Percentiles rank a stretch among this genome's conserved stretches.
These are phyloP conservation scores for Ornithoptera alexandrae DNA, from an alignment of 2,888 invertebrate species.

Conservation along the genomic window DNA sequence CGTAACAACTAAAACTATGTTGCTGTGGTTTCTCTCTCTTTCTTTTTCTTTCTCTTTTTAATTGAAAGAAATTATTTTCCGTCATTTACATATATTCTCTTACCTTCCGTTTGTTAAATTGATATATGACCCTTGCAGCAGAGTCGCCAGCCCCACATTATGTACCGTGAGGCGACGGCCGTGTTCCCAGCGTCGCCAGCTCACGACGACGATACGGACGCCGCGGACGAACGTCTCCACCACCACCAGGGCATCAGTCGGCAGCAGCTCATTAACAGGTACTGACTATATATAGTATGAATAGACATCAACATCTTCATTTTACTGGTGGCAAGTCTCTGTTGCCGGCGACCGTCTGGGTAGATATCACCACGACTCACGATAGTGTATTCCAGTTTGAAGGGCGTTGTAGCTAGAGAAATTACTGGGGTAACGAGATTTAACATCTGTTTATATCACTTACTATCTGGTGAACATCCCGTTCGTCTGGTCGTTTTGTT, in stretches of 20 bases:
- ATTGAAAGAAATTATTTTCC: too few species aligned
- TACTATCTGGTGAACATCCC: too few species aligned
- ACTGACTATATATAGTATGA: not conserved
- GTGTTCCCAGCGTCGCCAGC: slow-evolving; percentile 66
- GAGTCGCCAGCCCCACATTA: slow-evolving; percentile 71
- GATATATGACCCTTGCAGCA: slow-evolving; percentile 33
- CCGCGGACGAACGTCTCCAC: slow-evolving; percentile 75
- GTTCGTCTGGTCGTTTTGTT: too few species aligned
- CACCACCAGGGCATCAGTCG: slow-evolving; percentile 89
- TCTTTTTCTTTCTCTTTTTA: not conserved
- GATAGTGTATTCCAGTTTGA: too few species aligned
- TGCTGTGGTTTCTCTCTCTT: not conserved
- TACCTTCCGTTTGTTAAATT: not conserved
- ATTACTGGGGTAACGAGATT: too few species aligned
- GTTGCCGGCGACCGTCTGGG: too few species aligned
- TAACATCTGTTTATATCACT: too few species aligned
- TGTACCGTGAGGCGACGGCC: slow-evolving; percentile 60
- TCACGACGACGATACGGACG: slow-evolving; percentile 66
- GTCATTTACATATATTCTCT: not conserved
- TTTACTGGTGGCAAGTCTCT: too few species aligned
- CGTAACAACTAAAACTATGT: too few species aligned
- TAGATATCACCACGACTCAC: too few species aligned
- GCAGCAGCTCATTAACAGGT: slow-evolving; percentile 92
- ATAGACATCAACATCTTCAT: too few species aligned
- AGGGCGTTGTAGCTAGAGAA: too few species aligned